phyloP scores from a whole-genome alignment of 2,888 invertebrate species.

The Reticulitermes lucifugus region DNA sequence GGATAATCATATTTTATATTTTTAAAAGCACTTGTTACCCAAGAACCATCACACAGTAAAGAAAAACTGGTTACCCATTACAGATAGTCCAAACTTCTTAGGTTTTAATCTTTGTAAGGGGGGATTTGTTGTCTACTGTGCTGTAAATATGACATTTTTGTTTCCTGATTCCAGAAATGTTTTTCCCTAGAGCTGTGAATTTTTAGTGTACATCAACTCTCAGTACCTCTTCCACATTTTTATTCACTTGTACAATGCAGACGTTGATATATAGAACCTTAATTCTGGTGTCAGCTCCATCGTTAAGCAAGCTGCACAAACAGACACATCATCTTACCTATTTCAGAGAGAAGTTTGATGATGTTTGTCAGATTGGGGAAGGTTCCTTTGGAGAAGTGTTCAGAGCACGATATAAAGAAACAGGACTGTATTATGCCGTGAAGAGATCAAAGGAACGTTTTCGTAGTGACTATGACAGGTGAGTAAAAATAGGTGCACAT shows the following conservation, averaged over 20 bases:
- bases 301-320: neutral
- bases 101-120: too few relatives aligned
- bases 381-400: constrained; percentile 84
- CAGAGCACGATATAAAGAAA: constrained; percentile 73
- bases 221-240: too few relatives aligned
- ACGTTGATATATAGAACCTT: neutral
- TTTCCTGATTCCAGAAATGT: too few relatives aligned
- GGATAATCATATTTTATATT: too few relatives aligned
- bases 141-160: too few relatives aligned
- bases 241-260: neutral
- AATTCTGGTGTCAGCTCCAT: neutral
- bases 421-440: constrained; percentile 76
- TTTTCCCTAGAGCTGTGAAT: too few relatives aligned
- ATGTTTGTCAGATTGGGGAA: constrained; percentile 73
- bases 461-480: constrained; percentile 70
- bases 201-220: too few relatives aligned
- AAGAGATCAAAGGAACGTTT: constrained; percentile 75
- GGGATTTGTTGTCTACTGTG: too few relatives aligned
- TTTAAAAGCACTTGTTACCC: too few relatives aligned
- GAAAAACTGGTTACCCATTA: too few relatives aligned
- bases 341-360: constrained; percentile 76
- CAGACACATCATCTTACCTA: constrained; percentile 61
- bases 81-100: too few relatives aligned
- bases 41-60: too few relatives aligned
- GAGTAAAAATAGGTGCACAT: constrained; percentile 48